Base-by-base conservation (phyloP, 2,888 invertebrate genomes). In the Noctuana brunneofusca region DNA sequence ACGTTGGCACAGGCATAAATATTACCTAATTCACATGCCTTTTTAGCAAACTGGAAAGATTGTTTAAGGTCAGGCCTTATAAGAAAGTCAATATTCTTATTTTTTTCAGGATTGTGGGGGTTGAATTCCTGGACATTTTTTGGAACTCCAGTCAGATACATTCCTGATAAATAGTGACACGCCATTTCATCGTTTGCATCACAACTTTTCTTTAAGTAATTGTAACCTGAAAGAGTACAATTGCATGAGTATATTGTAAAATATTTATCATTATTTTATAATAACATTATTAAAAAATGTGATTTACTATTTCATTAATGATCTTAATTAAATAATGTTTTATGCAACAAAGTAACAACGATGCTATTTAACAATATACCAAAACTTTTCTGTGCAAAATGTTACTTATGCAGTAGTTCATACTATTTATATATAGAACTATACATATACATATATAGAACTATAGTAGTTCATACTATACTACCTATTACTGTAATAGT, bases 1-100 rank as follows among this genome's bases (percentile, higher is more conserved):
- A 98, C 90, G 88, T 98, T 98, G 0, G 96, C 95, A 89, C 99
- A 99, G 0, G 97, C 96, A 76, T 95, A 96, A 80, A 97, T 94
- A 77, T 97, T 96, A 0, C 96, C 96, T 0, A 95, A 84, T 66
- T 97, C 96, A 81, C 99, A 99, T 0, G 96, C 96, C 81, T 94
- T 95, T 63, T 93, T 85, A 0, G 97, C 95, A 75, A 94, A 96
- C 38, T 94, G 88, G 80, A 97, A 96, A 0, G 98, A 97, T 83
- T 96, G 95, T 43, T 91, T 92, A 92, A 94, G 94, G 75, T 97
- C 94, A 67, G 94, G 93, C 54, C 89, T 89, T 22, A 95, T 88
- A 58, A 93, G 79, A 71, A 79, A 94, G 0, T 94, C 93, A 68
- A 86, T 81, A 55, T 83, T 84, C 70, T 80, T 82, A 68, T 89